phyloP scores from a whole-genome alignment of 2,797 vertebrate genomes.

The Macrochelys suwanniensis region DNA sequence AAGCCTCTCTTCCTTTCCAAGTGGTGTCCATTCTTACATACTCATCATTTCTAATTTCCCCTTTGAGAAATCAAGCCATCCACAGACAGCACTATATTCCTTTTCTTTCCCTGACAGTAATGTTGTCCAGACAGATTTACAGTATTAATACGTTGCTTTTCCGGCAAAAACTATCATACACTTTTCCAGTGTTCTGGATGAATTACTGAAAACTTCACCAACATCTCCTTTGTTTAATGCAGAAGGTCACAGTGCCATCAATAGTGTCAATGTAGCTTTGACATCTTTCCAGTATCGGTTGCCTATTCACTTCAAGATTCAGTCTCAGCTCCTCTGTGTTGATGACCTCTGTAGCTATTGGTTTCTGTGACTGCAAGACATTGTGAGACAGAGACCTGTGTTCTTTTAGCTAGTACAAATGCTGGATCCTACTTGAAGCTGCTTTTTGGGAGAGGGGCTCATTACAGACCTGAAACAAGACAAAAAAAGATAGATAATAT shows the following conservation, averaged over 20 bases:
- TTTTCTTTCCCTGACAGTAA: background rate
- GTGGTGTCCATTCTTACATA: background rate
- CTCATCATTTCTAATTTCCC: background rate
- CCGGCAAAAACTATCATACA: background rate
- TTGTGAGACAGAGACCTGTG: conserved; percentile 1
- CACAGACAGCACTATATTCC: background rate
- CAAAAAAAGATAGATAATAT: background rate
- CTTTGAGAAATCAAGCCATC: background rate
- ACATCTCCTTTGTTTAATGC: conserved; percentile 45
- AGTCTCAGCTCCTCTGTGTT: conserved; percentile 21
- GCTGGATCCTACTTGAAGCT: background rate
- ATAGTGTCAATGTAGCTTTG: conserved; percentile 14
- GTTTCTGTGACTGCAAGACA: conserved; percentile 52
- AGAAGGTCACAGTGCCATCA: conserved; percentile 59
- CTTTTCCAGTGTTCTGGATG: conserved; percentile 24
- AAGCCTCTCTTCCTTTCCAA: background rate
- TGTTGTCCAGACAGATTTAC: conserved; percentile 7
- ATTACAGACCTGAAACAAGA: background rate
- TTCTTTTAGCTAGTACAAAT: background rate
- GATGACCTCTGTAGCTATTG: conserved; percentile 57
- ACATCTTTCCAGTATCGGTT: conserved; percentile 55
- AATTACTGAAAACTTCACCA: conserved; percentile 55
- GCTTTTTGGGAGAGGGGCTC: background rate
- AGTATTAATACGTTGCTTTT: conserved; percentile 42
- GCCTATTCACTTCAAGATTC: conserved; percentile 29